Base-by-base conservation (phyloP, 2,888 invertebrate species). In the Pristionchus japonicus region DNA sequence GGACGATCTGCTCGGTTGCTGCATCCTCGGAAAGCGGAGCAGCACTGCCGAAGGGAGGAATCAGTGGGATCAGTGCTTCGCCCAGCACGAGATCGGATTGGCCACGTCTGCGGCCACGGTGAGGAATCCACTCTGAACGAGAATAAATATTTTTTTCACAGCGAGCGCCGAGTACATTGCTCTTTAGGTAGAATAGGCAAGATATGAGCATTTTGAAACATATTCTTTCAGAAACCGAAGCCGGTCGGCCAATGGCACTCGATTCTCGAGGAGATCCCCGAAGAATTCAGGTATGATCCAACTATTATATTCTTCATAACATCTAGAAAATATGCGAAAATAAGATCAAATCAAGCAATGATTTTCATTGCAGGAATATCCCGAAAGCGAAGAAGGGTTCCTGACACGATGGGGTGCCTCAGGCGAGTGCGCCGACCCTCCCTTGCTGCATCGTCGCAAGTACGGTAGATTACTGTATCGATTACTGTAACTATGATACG, bases 1-100 rank as follows among this genome's bases (percentile, higher is more conserved):
- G 52, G 97, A 97, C 95, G 97, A 97, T 94, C 95, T 97, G 91
- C 97, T 97, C 95, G 97, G 97, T 7, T 97, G 97, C 95, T 95
- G 95, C 90, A 96, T 94, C 15, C 87, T 94, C 13, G 94, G 94
- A 6, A 90, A 91, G 57, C 92, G 93, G 67, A 91, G 91, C 57
- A 92, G 93, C 13, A 94, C 94, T 1, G 86, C 87, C 3, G 93
- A 94, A 82, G 94, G 94, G 27, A 89, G 91, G 52, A 89, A 91
- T 43, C 94, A 94, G 88, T 94, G 94, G 94, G 93, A 93, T 47
- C 93, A 93, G 52, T 92, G 92, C 85, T 92, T 93, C 87, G 89
- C 89, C 31, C n/a, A 82, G 27, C 88, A 88, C 27, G 67, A 90
- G 17, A 64, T 89, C 43, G 77, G 89, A 80, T 40, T 61, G 23